Conservation (phyloP, 2,888 invertebrate species). For the Rhorus exstirpatorius region DNA sequence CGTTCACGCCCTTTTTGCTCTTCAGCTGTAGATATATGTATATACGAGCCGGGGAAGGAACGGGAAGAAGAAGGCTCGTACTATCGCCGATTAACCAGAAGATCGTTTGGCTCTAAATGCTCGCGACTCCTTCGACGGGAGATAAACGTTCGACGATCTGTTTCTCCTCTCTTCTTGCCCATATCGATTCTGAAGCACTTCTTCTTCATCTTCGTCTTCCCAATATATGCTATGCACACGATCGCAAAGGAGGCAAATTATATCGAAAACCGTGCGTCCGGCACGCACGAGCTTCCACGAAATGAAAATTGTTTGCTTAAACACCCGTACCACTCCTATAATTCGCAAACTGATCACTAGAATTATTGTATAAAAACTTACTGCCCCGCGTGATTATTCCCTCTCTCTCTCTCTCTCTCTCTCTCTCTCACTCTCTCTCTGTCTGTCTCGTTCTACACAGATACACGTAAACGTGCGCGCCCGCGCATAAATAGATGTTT, state of each 20-base stretch:
- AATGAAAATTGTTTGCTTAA: conserved; percentile 68
- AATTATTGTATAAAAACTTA: conserved; percentile 70
- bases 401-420: conserved; percentile 33
- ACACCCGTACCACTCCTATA: conserved; percentile 66
- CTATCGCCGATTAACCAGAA: conserved; percentile 68
- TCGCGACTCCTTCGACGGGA: conserved; percentile 64
- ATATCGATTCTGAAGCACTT: conserved; percentile 50
- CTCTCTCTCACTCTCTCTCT: conserved; percentile 29
- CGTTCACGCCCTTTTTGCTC: conserved; percentile 11
- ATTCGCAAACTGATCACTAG: conserved; percentile 67
- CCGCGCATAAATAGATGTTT: background rate
- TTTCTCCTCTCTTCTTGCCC: conserved; percentile 43
- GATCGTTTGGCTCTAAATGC: conserved; percentile 60
- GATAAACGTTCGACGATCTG: conserved; percentile 61
- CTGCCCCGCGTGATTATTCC: conserved; percentile 58
- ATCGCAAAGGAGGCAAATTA: conserved; percentile 63
- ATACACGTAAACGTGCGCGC: background rate
- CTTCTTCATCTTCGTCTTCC: conserved; percentile 29
- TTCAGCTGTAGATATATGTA: too few relatives aligned
- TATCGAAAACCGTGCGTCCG: conserved; percentile 60
- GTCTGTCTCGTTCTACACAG: background rate
- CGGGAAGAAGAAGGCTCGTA: conserved; percentile 50
- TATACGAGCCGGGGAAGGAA: conserved; percentile 1
- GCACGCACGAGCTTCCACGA: conserved; percentile 70
- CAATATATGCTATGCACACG: background rate